These are phyloP conservation scores for Oligia latruncula DNA, from an alignment of 2,888 invertebrate species.

Conservation along the genomic window DNA sequence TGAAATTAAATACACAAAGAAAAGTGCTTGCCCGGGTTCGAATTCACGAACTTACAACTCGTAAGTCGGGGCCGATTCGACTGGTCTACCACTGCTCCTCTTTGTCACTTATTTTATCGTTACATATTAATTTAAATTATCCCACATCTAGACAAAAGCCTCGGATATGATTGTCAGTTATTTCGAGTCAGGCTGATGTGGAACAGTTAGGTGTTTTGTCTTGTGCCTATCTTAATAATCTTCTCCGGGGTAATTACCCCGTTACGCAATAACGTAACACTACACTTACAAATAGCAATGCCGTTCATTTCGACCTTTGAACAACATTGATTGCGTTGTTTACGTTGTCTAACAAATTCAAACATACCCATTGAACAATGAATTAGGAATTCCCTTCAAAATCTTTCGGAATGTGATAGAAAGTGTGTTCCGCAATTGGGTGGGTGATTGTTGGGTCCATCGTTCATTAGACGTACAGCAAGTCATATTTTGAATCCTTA, in stretches of 20 bases:
- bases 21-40: too few species aligned
- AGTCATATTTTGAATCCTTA: background rate
- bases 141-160: background rate
- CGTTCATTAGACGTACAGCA: background rate
- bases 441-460: background rate
- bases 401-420: background rate
- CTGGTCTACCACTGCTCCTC: too few species aligned
- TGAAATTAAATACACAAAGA: too few species aligned
- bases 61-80: too few species aligned
- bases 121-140: background rate
- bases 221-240: background rate
- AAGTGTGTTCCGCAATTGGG: background rate
- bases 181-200: background rate
- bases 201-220: background rate
- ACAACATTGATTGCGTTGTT: too few species aligned
- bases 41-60: too few species aligned
- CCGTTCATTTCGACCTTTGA: too few species aligned
- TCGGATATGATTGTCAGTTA: background rate
- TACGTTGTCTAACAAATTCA: too few species aligned
- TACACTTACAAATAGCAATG: background rate
- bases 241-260: background rate
- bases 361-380: too few species aligned
- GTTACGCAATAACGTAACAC: too few species aligned
- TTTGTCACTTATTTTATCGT: too few species aligned
- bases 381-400: too few species aligned